Conservation (phyloP, 1,140 invertebrate species). For the Diorhabda carinulata region DNA sequence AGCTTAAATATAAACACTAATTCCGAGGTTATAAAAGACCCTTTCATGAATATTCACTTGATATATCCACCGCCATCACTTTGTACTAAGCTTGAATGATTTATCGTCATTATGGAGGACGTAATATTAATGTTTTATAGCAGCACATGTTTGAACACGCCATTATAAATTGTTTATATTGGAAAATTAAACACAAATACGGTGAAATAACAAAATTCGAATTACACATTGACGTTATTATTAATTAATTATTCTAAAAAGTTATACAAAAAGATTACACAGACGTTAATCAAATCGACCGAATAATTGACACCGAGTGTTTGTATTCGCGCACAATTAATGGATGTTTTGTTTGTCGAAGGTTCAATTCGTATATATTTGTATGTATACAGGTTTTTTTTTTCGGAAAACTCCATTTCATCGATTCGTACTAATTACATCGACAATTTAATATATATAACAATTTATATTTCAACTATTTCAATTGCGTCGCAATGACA, state of each 20-base stretch:
- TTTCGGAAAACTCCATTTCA: too few species aligned
- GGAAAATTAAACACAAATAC: background rate
- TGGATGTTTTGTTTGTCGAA: too few species aligned
- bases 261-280: background rate
- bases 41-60: constrained; percentile 1
- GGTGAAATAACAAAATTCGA: background rate
- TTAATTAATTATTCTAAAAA: constrained; percentile 1
- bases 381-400: too few species aligned
- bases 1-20: background rate
- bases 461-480: too few species aligned
- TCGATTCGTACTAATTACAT: too few species aligned
- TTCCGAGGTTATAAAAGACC: background rate
- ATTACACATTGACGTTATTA: constrained; percentile 1
- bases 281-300: background rate
- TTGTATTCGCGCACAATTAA: background rate
- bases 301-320: background rate
- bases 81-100: constrained; percentile 1
- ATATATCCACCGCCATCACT: constrained; percentile 1
- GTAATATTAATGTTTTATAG: constrained; percentile 1
- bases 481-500: too few species aligned
- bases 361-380: too few species aligned
- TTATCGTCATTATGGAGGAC: constrained; percentile 2
- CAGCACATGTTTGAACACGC: constrained; percentile 1
- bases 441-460: too few species aligned
- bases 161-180: constrained; percentile 1